Percentiles rank a stretch among this genome's conserved stretches.
phyloP scores from a whole-genome alignment of 2,888 invertebrate genomes.

The Philereme vetulata region DNA sequence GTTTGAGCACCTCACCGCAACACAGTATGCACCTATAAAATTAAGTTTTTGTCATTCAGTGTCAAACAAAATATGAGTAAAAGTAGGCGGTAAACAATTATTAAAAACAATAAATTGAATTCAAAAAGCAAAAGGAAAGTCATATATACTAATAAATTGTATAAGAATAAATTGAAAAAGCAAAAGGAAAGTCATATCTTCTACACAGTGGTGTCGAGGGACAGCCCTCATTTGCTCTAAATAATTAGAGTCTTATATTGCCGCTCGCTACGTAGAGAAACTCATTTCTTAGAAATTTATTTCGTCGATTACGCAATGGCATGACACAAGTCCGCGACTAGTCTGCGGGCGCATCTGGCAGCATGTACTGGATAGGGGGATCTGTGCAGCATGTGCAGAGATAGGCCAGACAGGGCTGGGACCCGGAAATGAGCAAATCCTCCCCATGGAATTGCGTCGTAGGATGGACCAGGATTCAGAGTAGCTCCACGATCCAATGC shows the following conservation, averaged over 20 bases:
- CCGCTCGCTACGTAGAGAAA: conserved; percentile 18
- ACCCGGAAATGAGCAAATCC: conserved; percentile 13
- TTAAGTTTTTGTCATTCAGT: too few species aligned
- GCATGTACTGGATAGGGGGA: conserved; percentile 2
- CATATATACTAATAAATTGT: conserved; percentile 30
- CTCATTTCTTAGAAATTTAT: too few species aligned
- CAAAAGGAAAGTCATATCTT: conserved; percentile 30
- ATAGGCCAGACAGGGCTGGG: conserved; percentile 9
- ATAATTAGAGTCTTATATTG: conserved; percentile 20
- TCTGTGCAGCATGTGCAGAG: conserved; percentile 1
- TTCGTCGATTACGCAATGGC: conserved; percentile 17
- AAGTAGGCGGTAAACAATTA: too few species aligned
- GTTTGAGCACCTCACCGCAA: too few species aligned
- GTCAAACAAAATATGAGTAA: too few species aligned
- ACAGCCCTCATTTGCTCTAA: conserved; percentile 21
- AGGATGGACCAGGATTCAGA: conserved; percentile 42
- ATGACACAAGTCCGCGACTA: too few species aligned
- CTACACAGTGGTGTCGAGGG: conserved; percentile 25
- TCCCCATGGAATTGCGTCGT: conserved; percentile 13
- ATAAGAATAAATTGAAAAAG: too few species aligned
- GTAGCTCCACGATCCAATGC: conserved; percentile 53
- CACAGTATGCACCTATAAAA: too few species aligned
- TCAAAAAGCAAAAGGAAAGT: conserved; percentile 20
- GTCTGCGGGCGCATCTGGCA: conserved; percentile 14
- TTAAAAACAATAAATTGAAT: not conserved